Conservation (phyloP, 2,797 vertebrate species). For the Chromobotia macracanthus region DNA sequence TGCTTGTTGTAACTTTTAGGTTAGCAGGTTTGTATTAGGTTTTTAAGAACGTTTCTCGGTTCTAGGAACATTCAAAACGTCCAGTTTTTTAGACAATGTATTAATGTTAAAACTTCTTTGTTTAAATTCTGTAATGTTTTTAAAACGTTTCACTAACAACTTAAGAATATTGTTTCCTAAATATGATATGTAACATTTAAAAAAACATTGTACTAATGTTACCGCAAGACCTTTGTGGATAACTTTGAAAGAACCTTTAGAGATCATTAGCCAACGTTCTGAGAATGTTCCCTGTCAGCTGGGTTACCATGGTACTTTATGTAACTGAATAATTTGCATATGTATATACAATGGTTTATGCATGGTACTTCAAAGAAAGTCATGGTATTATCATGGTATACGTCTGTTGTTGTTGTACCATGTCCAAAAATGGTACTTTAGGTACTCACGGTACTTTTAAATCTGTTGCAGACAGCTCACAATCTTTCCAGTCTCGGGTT, state of each 20-base stretch:
- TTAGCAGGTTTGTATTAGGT: background rate
- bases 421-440: background rate
- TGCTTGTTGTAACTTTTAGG: background rate
- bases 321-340: background rate
- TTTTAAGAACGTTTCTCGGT: background rate
- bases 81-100: too few species aligned
- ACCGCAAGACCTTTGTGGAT: too few species aligned
- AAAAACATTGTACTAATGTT: too few species aligned
- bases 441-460: background rate
- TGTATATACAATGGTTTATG: background rate
- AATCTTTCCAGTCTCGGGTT: constrained; percentile 6
- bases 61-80: background rate
- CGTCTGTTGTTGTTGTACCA: background rate
- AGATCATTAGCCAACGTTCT: too few species aligned
- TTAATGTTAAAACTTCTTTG: too few species aligned
- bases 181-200: too few species aligned
- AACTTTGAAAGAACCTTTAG: too few species aligned
- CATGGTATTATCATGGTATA: background rate
- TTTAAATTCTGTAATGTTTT: too few species aligned
- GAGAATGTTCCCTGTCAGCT: too few species aligned
- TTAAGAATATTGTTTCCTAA: too few species aligned
- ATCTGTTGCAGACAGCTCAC: background rate
- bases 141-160: too few species aligned
- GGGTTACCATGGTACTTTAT: background rate
- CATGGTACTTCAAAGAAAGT: background rate